Evolutionary conservation across 1,140 invertebrate genomes (phyloP).

Genomic region (Aculops lycopersici): DNA sequence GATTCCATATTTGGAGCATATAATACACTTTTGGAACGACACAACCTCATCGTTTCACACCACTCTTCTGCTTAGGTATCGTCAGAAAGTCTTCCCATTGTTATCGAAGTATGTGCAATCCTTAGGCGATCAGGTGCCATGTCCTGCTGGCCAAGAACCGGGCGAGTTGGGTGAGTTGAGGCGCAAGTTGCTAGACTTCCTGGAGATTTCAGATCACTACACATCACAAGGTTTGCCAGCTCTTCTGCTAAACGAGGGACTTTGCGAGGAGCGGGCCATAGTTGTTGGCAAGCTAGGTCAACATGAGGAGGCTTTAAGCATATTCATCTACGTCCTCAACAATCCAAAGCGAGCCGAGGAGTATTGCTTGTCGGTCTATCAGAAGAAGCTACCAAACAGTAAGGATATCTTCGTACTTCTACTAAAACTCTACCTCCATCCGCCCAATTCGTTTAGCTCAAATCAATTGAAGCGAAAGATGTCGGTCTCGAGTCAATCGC

Average conservation of each 20-base stretch:
- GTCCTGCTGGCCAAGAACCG: conserved; percentile 22
- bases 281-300: conserved; percentile 51
- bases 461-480: conserved; percentile 2
- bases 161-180: conserved; percentile 27
- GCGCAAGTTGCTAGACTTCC: conserved; percentile 44
- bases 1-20: conserved; percentile 71
- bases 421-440: conserved; percentile 21
- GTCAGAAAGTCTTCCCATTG: conserved; percentile 22
- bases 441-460: conserved; percentile 16
- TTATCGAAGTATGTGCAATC: conserved; percentile 9
- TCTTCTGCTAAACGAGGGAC: conserved; percentile 45
- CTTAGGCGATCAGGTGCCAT: conserved; percentile 15
- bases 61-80: conserved; percentile 48
- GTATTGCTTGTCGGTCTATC: conserved; percentile 35
- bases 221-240: conserved; percentile 52
- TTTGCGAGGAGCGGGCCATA: conserved; percentile 71
- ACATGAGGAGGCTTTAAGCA: conserved; percentile 60
- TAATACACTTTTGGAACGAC: conserved; percentile 62
- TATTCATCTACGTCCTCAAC: conserved; percentile 50
- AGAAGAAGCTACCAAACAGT: conserved; percentile 18
- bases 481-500: conserved; percentile 4
- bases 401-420: conserved; percentile 22
- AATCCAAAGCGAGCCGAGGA: conserved; percentile 42
- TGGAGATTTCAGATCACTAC: conserved; percentile 48
- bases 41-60: conserved; percentile 57